Conservation (phyloP, 2,888 invertebrate genomes). For the Andrena haemorrhoa region DNA sequence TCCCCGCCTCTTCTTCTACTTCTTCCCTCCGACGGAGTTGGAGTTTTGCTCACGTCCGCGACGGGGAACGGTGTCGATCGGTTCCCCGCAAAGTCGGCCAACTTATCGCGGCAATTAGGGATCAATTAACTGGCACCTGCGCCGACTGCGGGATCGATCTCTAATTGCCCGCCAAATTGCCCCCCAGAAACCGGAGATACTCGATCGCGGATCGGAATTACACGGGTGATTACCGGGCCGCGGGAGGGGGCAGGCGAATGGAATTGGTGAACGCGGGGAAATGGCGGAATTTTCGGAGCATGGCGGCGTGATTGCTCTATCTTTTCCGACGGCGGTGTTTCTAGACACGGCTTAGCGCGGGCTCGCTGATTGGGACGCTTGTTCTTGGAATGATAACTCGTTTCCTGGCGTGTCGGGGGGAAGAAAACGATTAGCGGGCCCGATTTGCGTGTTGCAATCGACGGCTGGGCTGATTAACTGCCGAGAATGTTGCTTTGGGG, state of each 20-base stretch:
- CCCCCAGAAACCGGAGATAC: constrained; percentile 51
- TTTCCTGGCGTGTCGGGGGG: constrained; percentile 3
- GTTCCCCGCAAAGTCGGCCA: constrained; percentile 52
- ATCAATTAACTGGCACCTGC: constrained; percentile 71
- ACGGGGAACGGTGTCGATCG: constrained; percentile 27
- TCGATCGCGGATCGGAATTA: constrained; percentile 62
- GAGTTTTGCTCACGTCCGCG: constrained; percentile 52
- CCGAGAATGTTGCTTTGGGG: background rate
- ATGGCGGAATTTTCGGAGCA: constrained; percentile 35
- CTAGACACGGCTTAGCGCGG: constrained; percentile 14
- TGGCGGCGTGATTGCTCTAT: constrained; percentile 38
- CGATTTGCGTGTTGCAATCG: constrained; percentile 39
- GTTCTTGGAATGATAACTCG: constrained; percentile 48
- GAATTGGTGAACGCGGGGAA: constrained; percentile 24
- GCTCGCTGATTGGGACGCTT: constrained; percentile 35
- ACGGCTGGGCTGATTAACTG: constrained; percentile 18
- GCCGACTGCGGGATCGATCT: constrained; percentile 66
- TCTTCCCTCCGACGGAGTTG: constrained; percentile 10
- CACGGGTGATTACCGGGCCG: constrained; percentile 45
- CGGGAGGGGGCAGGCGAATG: background rate
- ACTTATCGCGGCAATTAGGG: constrained; percentile 74
- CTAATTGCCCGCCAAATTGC: constrained; percentile 68
- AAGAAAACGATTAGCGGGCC: constrained; percentile 34
- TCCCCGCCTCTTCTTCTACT: background rate
- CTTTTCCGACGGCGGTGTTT: background rate